Percentiles rank a stretch among this genome's conserved stretches.
Evolutionary conservation across 64 coral and sea anemone genomes (phyloP).

Genomic region (Dendrophyllia cribrosa): DNA sequence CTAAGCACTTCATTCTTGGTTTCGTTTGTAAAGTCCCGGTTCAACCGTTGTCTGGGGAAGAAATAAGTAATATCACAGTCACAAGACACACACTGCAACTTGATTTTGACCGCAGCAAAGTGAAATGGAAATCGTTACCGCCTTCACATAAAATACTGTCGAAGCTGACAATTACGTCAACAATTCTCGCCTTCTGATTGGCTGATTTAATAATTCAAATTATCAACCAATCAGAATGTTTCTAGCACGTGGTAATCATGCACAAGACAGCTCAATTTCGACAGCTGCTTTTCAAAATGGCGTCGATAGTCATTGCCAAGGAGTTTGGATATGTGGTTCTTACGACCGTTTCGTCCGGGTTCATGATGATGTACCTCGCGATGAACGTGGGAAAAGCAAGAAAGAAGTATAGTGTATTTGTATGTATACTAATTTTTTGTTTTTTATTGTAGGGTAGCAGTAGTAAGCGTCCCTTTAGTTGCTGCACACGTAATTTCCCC

Average conservation of each 20-base stretch:
- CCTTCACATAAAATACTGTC: slow-evolving; percentile 64
- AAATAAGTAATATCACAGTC: background rate
- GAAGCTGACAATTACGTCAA: background rate
- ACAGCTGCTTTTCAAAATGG: slow-evolving; percentile 57
- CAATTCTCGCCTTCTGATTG: slow-evolving; percentile 46
- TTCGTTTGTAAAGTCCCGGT: background rate
- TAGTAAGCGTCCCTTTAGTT: background rate
- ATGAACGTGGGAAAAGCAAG: slow-evolving; percentile 87
- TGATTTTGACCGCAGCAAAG: background rate
- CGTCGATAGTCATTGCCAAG: slow-evolving; percentile 45
- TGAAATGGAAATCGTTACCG: background rate
- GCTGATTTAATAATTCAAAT: background rate
- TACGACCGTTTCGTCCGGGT: slow-evolving; percentile 85
- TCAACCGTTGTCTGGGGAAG: background rate
- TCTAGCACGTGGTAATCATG: slow-evolving; percentile 22
- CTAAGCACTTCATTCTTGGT: slow-evolving; percentile 31
- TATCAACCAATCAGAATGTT: slow-evolving; percentile 51
- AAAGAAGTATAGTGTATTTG: slow-evolving; percentile 88
- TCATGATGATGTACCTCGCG: slow-evolving; percentile 81
- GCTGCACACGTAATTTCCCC: background rate
- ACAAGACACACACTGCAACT: no score
- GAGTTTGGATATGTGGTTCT: slow-evolving; percentile 96
- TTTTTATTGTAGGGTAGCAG: background rate
- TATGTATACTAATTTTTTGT: slow-evolving; percentile 35
- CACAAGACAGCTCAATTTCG: slow-evolving; percentile 1